Evolutionary conservation across 2,888 invertebrate genomes (phyloP).

Genomic region (Eristalinus sepulchralis): DNA sequence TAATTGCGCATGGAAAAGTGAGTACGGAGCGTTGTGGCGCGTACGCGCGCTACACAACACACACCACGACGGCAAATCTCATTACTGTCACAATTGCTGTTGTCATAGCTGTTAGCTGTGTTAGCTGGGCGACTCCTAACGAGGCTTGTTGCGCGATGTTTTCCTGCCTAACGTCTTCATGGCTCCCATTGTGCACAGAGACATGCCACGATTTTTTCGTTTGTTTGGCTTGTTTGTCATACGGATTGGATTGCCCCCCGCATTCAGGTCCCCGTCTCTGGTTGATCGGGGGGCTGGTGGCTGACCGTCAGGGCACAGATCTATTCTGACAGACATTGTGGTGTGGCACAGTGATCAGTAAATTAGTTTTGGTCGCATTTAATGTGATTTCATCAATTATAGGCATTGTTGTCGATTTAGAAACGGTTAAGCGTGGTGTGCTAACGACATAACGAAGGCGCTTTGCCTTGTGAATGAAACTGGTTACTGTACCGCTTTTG

Average conservation of each 20-base stretch:
- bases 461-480: conserved; percentile 48
- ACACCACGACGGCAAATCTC: conserved; percentile 39
- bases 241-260: conserved; percentile 13
- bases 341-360: conserved; percentile 43
- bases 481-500: conserved; percentile 33
- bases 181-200: conserved; percentile 25
- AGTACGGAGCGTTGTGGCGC: not conserved
- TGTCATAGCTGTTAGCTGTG: conserved; percentile 4
- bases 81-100: conserved; percentile 48
- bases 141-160: conserved; percentile 47
- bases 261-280: not conserved
- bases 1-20: conserved; percentile 56
- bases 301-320: not conserved
- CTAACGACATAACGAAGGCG: conserved; percentile 60
- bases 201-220: not conserved
- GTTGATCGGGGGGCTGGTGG: not conserved
- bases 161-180: conserved; percentile 46
- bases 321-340: conserved; percentile 42
- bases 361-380: conserved; percentile 60
- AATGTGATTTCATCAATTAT: conserved; percentile 60
- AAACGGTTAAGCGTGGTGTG: conserved; percentile 54
- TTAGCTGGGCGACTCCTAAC: conserved; percentile 24
- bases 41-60: not conserved
- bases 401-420: conserved; percentile 54
- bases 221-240: conserved; percentile 6